Percentiles rank a stretch among this genome's conserved stretches.
These are phyloP conservation scores for Nymphicus hollandicus DNA, from an alignment of 2,113 vertebrate genomes.

Conservation along the genomic window DNA sequence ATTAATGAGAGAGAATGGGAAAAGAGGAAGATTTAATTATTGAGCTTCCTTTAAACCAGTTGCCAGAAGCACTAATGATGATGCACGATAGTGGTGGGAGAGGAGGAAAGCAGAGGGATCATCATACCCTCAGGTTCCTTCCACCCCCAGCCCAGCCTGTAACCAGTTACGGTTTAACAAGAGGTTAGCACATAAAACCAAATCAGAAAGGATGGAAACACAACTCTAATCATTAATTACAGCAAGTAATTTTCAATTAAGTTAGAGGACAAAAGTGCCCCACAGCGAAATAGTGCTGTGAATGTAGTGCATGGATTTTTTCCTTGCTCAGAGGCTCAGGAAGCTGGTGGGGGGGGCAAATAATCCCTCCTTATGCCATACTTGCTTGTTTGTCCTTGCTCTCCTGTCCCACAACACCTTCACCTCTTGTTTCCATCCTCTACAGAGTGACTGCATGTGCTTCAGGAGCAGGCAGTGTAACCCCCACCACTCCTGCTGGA, in stretches of 20 bases:
- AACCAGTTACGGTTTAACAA: background rate
- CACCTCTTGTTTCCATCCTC: background rate
- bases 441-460: background rate
- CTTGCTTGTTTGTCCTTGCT: background rate
- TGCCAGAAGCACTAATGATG: background rate
- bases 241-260: background rate
- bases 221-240: background rate
- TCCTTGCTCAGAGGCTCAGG: background rate
- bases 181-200: background rate
- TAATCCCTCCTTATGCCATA: background rate
- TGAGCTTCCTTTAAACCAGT: background rate
- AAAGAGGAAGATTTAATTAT: background rate
- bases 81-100: background rate
- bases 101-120: background rate
- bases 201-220: background rate
- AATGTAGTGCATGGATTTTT: background rate
- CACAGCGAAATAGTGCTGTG: background rate
- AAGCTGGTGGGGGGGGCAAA: background rate
- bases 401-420: background rate
- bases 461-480: background rate
- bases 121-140: background rate
- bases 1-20: background rate
- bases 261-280: background rate
- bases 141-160: rapidly evolving
- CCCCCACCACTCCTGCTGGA: background rate